Evolutionary conservation across 2,888 invertebrate species (phyloP).

Genomic region (Scaptomyza cyrtandrae): DNA sequence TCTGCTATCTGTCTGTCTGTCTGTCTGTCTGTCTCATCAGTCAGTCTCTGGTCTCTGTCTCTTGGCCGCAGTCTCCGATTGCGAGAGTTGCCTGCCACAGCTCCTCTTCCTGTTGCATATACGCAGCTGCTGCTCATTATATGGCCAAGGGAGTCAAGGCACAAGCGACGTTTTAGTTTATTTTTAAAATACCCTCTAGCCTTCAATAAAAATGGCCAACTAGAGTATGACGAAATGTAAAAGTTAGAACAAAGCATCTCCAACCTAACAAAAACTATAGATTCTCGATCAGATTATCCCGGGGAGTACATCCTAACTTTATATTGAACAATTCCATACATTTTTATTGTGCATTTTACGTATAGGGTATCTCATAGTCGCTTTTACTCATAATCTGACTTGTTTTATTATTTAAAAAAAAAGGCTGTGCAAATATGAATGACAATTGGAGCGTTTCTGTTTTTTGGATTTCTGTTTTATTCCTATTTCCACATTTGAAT

Average conservation of each 20-base stretch:
- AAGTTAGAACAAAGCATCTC: too few species aligned
- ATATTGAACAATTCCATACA: too few species aligned
- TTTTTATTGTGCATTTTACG: too few species aligned
- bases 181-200: conserved; percentile 2
- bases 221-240: not conserved
- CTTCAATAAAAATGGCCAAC: too few species aligned
- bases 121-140: conserved; percentile 76
- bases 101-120: conserved; percentile 65
- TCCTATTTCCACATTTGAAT: conserved; percentile 29
- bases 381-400: not conserved
- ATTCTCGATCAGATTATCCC: too few species aligned
- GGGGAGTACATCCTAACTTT: too few species aligned
- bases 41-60: conserved; percentile 12
- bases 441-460: conserved; percentile 47
- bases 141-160: conserved; percentile 46
- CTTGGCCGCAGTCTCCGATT: conserved; percentile 15
- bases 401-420: conserved; percentile 49
- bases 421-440: conserved; percentile 59
- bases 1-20: not conserved
- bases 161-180: conserved; percentile 6
- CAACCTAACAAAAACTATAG: too few species aligned
- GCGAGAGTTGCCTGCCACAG: conserved; percentile 23
- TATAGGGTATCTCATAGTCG: not conserved
- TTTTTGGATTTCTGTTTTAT: not conserved
- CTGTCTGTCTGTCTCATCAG: not conserved